Evolutionary conservation across 2,113 vertebrate species (phyloP).

Genomic region (Uria lomvia): DNA sequence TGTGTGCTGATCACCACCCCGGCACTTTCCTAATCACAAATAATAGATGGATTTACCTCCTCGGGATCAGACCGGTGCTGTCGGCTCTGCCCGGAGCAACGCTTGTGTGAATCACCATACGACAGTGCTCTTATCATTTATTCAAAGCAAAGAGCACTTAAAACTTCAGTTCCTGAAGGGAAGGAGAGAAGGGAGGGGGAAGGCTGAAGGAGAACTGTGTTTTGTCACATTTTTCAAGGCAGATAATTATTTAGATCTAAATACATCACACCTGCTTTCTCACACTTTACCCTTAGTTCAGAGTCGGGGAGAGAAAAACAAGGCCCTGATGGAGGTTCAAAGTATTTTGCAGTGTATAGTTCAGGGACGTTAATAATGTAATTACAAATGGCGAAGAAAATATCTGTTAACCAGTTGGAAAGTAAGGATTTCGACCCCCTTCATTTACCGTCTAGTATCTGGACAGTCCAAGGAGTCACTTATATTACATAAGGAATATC

Average conservation of each 20-base stretch:
- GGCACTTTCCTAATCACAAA: background rate
- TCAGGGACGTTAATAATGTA: background rate
- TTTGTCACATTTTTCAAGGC: background rate
- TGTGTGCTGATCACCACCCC: background rate
- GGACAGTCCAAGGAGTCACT: background rate
- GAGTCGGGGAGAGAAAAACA: background rate
- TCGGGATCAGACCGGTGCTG: accelerated
- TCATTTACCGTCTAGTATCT: background rate
- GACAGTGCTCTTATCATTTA: background rate
- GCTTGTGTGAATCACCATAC: background rate
- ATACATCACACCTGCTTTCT: background rate
- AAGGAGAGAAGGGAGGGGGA: background rate
- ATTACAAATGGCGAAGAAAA: background rate
- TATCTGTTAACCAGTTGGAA: background rate
- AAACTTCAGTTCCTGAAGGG: background rate
- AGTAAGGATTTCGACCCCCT: background rate
- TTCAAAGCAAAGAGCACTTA: background rate
- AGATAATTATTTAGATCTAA: background rate
- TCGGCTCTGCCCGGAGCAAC: background rate
- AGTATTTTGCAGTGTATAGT: background rate
- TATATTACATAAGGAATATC: background rate
- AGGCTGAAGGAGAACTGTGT: background rate
- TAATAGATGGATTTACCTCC: background rate
- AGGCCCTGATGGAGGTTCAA: background rate
- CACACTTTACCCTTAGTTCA: background rate